Base-by-base conservation (phyloP, 1,140 invertebrate species). In the Thaumetopoea pityocampa region DNA sequence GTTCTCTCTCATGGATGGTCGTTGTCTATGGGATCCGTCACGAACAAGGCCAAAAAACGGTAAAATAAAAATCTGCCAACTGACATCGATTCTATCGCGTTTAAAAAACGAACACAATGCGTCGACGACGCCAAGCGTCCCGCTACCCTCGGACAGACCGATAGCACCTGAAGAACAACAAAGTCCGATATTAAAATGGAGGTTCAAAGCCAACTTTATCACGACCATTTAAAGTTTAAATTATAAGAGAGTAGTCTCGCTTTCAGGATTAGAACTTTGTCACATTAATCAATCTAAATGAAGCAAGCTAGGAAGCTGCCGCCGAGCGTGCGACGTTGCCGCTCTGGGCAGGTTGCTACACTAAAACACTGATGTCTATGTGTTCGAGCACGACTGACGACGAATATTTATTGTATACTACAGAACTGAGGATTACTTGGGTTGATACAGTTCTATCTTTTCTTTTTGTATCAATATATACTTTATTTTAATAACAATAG, bases 401-500 rank as follows among this genome's bases (percentile, higher is more conserved):
- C 76, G 74, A 81, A 83, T 83, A 83, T 83, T 83, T 83, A 81
- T 83, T 83, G 79, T 83, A 83, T 81, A 83, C 72, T 77, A 80
- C 79, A 80, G 70, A 83, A 79, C 73, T 83, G 70, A 67, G 67
- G 59, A 45, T 44, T 49, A 65, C 57, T 79, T 77, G 71, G 71
- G 62, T 67, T 67, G 72, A 76, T 62, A 83, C 47, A 56, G 77
- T 78, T 73, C 74, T 58, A 79, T 62, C 50, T 36, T 30, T 28
- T 38, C 15, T 18, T 34, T 26, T 34, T 16, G 11, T 5, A 4
- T 14, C 37, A 68, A 56, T 55, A 23, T 63, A 48, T 41, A 65
- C 71, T 69, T 55, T 83, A 47, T 41, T 18, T 3, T 4, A 20
- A 2, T 41, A 11, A 28, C 0, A 1, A 10, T 79, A 81, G 50